phyloP scores from a whole-genome alignment of 2,797 vertebrate genomes.

The Semaprochilodus insignis region DNA sequence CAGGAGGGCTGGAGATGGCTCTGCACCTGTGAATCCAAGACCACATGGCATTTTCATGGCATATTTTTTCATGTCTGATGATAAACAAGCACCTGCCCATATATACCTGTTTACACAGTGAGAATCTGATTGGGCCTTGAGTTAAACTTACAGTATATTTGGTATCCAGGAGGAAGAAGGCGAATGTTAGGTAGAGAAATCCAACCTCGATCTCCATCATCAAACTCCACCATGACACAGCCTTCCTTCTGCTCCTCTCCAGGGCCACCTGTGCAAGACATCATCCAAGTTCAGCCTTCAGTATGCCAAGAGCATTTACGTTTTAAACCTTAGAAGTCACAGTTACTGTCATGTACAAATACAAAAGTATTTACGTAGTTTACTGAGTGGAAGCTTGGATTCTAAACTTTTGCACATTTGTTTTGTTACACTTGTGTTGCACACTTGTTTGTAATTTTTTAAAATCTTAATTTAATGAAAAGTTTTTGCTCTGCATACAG shows the following conservation, averaged over 20 bases:
- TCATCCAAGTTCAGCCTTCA: conserved; percentile 10
- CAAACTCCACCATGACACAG: conserved; percentile 93
- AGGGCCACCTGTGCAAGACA: conserved; percentile 67
- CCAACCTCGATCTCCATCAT: conserved; percentile 94
- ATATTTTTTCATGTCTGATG: too few species aligned
- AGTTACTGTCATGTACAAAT: neutral
- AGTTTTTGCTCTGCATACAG: neutral
- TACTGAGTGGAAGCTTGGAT: too few species aligned
- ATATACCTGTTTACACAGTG: too few species aligned
- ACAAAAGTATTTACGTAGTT: too few species aligned
- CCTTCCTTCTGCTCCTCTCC: conserved; percentile 89
- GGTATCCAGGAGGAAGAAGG: conserved; percentile 93
- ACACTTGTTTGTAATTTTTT: neutral
- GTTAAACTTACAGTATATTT: conserved; percentile 88
- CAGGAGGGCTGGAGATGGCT: conserved; percentile 90
- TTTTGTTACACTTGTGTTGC: too few species aligned
- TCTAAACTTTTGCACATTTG: too few species aligned
- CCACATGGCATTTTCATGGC: neutral
- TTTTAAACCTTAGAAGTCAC: neutral
- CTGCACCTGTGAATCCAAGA: conserved; percentile 82
- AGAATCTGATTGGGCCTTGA: too few species aligned
- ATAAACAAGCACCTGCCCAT: neutral
- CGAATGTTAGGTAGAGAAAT: conserved; percentile 91
- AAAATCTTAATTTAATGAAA: neutral
- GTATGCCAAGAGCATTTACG: neutral